Evolutionary conservation across 1,140 invertebrate species (phyloP).

Genomic region (Tetragnatha versicolor): DNA sequence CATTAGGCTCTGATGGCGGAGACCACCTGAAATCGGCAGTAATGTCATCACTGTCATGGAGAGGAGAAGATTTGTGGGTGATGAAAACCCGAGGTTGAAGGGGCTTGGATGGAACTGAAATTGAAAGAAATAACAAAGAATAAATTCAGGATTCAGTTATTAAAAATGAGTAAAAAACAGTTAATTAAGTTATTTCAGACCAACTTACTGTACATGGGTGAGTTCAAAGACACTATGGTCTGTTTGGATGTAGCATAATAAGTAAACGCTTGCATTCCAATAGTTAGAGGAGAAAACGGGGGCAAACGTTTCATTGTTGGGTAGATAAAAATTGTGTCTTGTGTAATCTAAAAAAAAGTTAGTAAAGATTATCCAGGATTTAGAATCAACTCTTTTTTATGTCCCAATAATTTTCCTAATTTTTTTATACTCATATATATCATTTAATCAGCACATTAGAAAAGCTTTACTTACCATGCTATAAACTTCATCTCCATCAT

Average conservation of each 20-base stretch:
- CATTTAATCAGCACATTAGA: no score
- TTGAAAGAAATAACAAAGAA: slow-evolving; percentile 51
- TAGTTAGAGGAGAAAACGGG: slow-evolving; percentile 74
- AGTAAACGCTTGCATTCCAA: slow-evolving; percentile 80
- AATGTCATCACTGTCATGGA: slow-evolving; percentile 61
- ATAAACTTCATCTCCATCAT: slow-evolving; percentile 61
- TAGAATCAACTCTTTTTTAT: not conserved
- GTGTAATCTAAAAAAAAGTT: slow-evolving; percentile 55
- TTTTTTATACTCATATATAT: no score
- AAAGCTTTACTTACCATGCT: slow-evolving; percentile 58
- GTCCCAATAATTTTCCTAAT: no score
- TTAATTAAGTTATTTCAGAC: no score
- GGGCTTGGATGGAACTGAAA: slow-evolving; percentile 76
- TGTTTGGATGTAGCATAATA: slow-evolving; percentile 79
- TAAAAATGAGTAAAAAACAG: no score
- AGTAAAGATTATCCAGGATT: no score
- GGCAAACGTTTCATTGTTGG: slow-evolving; percentile 67
- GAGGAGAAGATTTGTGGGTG: slow-evolving; percentile 63
- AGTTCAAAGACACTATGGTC: slow-evolving; percentile 62
- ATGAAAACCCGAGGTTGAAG: slow-evolving; percentile 75
- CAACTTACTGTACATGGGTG: slow-evolving; percentile 63
- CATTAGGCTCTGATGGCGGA: slow-evolving; percentile 74
- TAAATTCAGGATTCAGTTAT: no score
- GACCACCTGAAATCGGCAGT: slow-evolving; percentile 76
- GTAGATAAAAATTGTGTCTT: slow-evolving; percentile 62